A percentile compares a stretch with the other conserved stretches of the same genome.
Evolutionary conservation across 2,888 invertebrate genomes (phyloP).

Genomic region (Noctua pronuba): DNA sequence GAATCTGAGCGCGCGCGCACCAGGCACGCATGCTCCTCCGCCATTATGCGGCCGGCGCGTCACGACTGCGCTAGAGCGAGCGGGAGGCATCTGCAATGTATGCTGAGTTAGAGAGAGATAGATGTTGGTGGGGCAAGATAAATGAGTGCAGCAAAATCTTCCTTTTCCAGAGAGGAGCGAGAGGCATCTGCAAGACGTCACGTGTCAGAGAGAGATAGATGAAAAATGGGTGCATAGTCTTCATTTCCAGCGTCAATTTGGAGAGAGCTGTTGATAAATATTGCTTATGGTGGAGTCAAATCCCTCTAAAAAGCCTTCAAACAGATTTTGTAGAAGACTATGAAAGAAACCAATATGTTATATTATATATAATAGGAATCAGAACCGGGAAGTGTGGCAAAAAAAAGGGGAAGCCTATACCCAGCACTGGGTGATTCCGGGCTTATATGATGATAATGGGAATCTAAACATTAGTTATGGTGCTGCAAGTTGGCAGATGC

Average conservation of each 20-base stretch:
- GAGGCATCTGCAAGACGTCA: constrained; percentile 77
- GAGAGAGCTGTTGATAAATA: background rate
- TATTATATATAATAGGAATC: too few species aligned
- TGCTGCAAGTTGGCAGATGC: too few species aligned
- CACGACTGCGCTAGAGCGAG: constrained; percentile 56
- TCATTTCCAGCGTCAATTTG: background rate
- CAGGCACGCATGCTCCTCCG: constrained; percentile 92
- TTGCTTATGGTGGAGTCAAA: background rate
- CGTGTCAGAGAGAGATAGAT: background rate
- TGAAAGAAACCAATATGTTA: background rate
- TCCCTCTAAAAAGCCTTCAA: background rate
- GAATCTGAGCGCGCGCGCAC: constrained; percentile 89
- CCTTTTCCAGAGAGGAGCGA: constrained; percentile 36
- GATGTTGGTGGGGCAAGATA: background rate
- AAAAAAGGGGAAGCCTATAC: too few species aligned
- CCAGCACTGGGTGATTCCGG: too few species aligned
- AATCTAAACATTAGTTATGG: background rate
- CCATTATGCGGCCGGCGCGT: constrained; percentile 79
- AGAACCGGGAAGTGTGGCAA: too few species aligned
- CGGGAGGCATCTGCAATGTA: constrained; percentile 78
- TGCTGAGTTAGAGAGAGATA: background rate
- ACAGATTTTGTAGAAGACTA: background rate
- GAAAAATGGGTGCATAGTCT: background rate
- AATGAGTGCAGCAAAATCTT: background rate
- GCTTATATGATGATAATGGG: too few species aligned